phyloP scores from a whole-genome alignment of 1,140 invertebrate species.

The Musca vetustissima region DNA sequence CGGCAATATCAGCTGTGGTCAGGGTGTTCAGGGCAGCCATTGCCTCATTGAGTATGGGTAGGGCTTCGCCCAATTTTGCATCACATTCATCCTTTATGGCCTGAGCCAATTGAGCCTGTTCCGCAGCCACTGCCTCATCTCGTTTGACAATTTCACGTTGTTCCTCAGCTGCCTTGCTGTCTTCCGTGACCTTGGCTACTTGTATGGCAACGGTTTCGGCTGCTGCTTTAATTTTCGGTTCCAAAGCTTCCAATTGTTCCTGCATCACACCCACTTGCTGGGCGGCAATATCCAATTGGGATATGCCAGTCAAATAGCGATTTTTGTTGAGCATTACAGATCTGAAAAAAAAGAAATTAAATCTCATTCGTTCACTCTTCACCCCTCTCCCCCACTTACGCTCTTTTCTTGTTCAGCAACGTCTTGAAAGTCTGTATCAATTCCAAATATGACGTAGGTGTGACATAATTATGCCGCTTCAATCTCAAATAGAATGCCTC shows the following conservation, averaged over 20 bases:
- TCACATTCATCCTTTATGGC: conserved; percentile 96
- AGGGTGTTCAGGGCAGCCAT: conserved; percentile 87
- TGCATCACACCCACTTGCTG: conserved; percentile 85
- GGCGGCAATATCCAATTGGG: conserved; percentile 81
- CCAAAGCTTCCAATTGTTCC: conserved; percentile 77
- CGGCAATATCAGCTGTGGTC: conserved; percentile 87
- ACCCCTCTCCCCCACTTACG: conserved; percentile 59
- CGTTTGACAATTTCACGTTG: conserved; percentile 55
- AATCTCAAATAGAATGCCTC: conserved; percentile 71
- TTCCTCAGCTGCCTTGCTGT: conserved; percentile 67
- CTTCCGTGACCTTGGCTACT: conserved; percentile 67
- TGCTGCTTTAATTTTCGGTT: conserved; percentile 85
- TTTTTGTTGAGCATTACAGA: conserved; percentile 62
- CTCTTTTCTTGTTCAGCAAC: conserved; percentile 75
- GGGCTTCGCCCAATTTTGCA: conserved; percentile 86
- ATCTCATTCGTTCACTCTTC: too few species aligned
- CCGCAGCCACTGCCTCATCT: conserved; percentile 70
- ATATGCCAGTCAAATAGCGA: conserved; percentile 84
- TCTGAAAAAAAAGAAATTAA: conserved; percentile 49
- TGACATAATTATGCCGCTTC: conserved; percentile 84
- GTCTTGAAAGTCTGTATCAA: conserved; percentile 88
- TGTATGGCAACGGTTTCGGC: conserved; percentile 63
- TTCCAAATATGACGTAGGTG: conserved; percentile 92
- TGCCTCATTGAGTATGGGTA: conserved; percentile 91
- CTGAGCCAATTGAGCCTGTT: conserved; percentile 73